Evolutionary conservation across 2,888 invertebrate species (phyloP).

Genomic region (Theristus sp.): DNA sequence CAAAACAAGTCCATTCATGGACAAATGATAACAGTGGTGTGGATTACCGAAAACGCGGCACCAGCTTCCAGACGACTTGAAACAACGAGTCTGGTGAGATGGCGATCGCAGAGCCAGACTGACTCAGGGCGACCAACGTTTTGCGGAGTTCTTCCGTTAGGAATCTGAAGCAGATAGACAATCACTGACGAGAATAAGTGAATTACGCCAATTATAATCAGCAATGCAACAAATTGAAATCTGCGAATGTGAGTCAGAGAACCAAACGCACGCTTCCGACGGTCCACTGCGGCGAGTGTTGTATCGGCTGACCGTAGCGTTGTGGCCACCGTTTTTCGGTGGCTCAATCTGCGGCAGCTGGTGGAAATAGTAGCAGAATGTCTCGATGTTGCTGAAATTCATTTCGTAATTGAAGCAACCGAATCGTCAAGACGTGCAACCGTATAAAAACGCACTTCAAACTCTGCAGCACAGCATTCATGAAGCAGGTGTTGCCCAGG

Average conservation of each 20-base stretch:
- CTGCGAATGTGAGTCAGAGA: too few species aligned
- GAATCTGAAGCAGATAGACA: constrained; percentile 32
- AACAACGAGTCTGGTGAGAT: constrained; percentile 62
- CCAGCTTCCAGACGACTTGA: constrained; percentile 62
- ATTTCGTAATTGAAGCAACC: background rate
- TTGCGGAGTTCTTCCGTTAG: constrained; percentile 61
- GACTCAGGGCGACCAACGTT: constrained; percentile 49
- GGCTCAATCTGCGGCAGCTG: constrained; percentile 41
- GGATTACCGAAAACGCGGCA: constrained; percentile 54
- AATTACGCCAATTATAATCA: too few species aligned
- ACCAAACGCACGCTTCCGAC: background rate
- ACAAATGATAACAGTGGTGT: too few species aligned
- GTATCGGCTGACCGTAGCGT: too few species aligned
- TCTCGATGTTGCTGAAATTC: constrained; percentile 52
- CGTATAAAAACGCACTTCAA: constrained; percentile 40
- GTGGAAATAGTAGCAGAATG: constrained; percentile 61
- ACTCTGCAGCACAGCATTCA: constrained; percentile 65
- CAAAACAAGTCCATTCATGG: constrained; percentile 2
- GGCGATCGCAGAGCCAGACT: constrained; percentile 49
- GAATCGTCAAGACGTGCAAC: constrained; percentile 1
- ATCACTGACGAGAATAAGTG: background rate
- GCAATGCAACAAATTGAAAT: too few species aligned
- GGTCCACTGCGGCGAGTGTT: background rate
- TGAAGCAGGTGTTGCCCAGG: constrained; percentile 65
- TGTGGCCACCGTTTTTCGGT: too few species aligned